These are phyloP conservation scores for Rhineura floridana DNA, from an alignment of 2,113 vertebrate species.

Conservation along the genomic window DNA sequence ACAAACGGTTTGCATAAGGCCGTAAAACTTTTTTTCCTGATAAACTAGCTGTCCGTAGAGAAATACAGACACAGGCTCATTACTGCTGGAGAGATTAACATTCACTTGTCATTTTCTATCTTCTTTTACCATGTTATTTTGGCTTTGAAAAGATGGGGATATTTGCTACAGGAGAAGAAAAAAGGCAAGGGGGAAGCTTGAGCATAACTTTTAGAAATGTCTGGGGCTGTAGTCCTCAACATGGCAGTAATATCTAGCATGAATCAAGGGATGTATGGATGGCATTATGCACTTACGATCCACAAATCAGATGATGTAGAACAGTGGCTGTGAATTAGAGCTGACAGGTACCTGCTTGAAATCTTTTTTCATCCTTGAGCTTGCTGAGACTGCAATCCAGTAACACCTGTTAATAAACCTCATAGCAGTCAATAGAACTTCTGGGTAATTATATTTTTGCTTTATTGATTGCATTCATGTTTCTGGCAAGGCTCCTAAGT, in stretches of 20 bases:
- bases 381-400: background rate
- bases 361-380: background rate
- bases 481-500: background rate
- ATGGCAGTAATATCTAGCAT: background rate
- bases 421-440: background rate
- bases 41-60: conserved; percentile 12
- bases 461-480: background rate
- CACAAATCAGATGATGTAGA: background rate
- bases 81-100: conserved; percentile 18
- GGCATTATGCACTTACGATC: background rate
- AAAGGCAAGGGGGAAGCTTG: background rate
- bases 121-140: conserved; percentile 11
- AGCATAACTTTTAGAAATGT: background rate
- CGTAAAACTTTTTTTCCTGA: background rate
- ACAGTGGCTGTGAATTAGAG: background rate
- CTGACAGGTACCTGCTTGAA: background rate
- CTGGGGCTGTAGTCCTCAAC: background rate
- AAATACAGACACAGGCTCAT: conserved; percentile 14
- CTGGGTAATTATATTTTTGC: background rate
- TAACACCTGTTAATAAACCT: background rate
- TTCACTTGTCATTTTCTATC: conserved; percentile 28
- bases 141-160: conserved; percentile 9
- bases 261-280: background rate
- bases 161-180: background rate
- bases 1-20: conserved; percentile 9